Evolutionary conservation across 2,797 vertebrate genomes (phyloP).

Genomic region (Cuniculus paca): DNA sequence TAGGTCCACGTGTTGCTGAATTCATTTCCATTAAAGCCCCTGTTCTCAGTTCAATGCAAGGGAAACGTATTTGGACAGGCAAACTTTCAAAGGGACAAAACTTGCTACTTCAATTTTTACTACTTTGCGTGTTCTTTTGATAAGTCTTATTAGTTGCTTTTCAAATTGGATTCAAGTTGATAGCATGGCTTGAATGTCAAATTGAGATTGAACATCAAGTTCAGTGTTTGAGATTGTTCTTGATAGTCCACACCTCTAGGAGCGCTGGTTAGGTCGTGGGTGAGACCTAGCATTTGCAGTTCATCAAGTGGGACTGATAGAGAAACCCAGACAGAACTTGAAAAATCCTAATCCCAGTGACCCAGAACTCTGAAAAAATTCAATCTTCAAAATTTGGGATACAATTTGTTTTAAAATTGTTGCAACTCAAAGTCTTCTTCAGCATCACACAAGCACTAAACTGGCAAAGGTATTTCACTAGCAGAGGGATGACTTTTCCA

Average conservation of each 20-base stretch:
- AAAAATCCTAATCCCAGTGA: neutral
- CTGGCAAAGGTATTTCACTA: neutral
- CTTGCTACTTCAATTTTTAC: neutral
- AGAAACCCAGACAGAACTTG: neutral
- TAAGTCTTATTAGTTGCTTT: neutral
- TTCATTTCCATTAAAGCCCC: neutral
- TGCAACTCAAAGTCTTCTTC: neutral
- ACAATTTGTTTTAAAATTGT: neutral
- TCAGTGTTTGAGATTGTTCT: neutral
- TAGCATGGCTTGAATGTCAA: neutral
- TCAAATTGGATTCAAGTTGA: neutral
- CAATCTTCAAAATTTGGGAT: neutral
- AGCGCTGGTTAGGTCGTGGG: neutral
- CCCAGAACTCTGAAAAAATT: neutral
- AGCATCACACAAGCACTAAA: neutral
- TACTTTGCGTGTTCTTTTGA: neutral
- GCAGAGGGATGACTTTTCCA: neutral
- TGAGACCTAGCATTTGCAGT: neutral
- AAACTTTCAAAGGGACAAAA: neutral
- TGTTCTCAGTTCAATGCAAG: neutral
- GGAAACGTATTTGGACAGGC: neutral
- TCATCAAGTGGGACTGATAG: neutral
- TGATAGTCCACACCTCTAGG: neutral
- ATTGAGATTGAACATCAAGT: neutral
- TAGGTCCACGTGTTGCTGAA: neutral